These are phyloP conservation scores for Thryonomys swinderianus DNA, from an alignment of 2,113 vertebrate genomes.

Conservation along the genomic window DNA sequence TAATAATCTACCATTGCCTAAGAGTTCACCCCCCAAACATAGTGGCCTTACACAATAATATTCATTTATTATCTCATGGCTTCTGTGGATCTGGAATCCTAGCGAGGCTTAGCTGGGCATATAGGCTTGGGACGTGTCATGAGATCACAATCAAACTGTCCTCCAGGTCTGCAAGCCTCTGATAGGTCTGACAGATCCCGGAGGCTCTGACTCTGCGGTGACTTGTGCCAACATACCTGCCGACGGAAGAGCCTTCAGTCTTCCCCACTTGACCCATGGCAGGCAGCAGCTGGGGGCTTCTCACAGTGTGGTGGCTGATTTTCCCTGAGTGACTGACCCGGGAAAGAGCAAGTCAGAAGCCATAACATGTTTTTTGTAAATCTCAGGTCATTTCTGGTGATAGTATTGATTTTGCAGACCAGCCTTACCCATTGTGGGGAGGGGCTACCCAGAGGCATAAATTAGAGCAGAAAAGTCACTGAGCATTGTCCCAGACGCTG, in stretches of 20 bases:
- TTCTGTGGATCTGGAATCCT: not conserved
- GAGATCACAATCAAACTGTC: not conserved
- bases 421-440: not conserved
- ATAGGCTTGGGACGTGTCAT: not conserved
- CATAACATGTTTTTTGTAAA: not conserved
- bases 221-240: not conserved
- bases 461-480: not conserved
- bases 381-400: not conserved
- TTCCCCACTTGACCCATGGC: not conserved
- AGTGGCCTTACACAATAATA: not conserved
- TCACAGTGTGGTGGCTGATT: not conserved
- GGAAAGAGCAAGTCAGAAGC: not conserved
- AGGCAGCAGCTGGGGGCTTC: not conserved
- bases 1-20: not conserved
- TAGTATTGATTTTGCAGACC: not conserved
- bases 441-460: not conserved
- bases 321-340: not conserved
- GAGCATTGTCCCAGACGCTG: not conserved
- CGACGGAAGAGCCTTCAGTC: not conserved
- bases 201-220: not conserved
- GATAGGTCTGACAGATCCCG: not conserved
- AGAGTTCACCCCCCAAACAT: not conserved
- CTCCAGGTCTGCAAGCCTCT: fast-evolving
- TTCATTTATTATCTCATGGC: not conserved
- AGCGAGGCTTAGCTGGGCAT: not conserved